Base-by-base conservation (phyloP, 1,140 invertebrate species). In the Zeugodacus cucurbitae region DNA sequence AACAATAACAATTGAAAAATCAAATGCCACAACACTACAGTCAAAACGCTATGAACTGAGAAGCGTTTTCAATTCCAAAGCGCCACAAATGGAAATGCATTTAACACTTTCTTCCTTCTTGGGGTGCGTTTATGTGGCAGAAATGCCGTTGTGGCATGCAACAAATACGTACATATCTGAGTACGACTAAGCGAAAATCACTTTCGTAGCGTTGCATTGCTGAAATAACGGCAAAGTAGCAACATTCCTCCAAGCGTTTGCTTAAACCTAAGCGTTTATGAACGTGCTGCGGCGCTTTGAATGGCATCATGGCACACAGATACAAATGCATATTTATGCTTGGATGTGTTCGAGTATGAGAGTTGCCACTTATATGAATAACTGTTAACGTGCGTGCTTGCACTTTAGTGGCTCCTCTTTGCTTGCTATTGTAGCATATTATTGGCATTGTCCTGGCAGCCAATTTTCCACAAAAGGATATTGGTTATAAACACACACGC, bases 1-100 rank as follows among this genome's bases (percentile, higher is more conserved):
- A n/a, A n/a, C 20, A 74, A 74, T 74, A 74, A 74, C 70, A 74
- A 74, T 74, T 41, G 70, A 44, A 74, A 70, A 74, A 74, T 44
- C 70, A 74, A 74, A 44, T 74, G 17, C 70, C 32, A 74, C 70
- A 74, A n/a, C 70, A 41, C n/a, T 20, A 74, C 20, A 37, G n/a
- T 20, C 34, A 41, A 74, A 41, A 37, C 7, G 14, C 58, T 29
- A 67, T 32, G 29, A 67, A 32, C 14, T 17, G n/a, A 29, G n/a
- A 74, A 74, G 34, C 17, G 22, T 74, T 74, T 74, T 74, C 70
- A 74, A 74, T 74, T 22, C 26, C 17, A 74, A 44, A 74, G 32
- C 70, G 34, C 22, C 4, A 44, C 70, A 74, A n/a, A n/a, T 41
- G 70, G 37, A n/a, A 74, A 74, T 74, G 34, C 70, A 74, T 41